Percentiles rank a stretch among this genome's conserved stretches.
Conservation (phyloP, 2,888 invertebrate species). For the Formica aserva region DNA sequence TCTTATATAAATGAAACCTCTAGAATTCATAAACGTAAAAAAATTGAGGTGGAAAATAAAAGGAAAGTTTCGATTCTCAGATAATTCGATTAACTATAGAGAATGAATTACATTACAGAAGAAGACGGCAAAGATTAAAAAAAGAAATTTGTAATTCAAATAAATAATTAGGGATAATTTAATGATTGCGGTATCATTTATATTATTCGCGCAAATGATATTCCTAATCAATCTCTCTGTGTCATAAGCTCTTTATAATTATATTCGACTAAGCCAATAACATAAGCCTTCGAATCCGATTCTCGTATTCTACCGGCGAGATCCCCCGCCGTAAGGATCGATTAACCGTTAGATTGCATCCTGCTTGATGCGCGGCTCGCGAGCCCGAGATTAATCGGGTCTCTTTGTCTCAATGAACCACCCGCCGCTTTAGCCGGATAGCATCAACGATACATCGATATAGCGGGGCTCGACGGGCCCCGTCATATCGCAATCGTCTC, state of each 20-base stretch:
- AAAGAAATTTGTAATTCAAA: not conserved
- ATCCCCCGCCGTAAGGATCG: constrained; percentile 57
- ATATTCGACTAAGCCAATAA: not conserved
- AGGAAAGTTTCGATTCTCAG: not conserved
- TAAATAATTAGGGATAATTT: not conserved
- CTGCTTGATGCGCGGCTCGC: constrained; percentile 73
- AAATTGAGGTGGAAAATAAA: not conserved
- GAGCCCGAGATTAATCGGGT: constrained; percentile 73
- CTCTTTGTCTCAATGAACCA: constrained; percentile 74
- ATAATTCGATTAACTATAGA: not conserved
- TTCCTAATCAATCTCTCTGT: not conserved
- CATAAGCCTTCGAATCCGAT: constrained; percentile 17
- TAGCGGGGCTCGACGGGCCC: constrained; percentile 49
- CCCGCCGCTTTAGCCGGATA: constrained; percentile 60
- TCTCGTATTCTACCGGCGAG: constrained; percentile 1
- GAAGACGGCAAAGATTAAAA: not conserved
- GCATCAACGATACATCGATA: constrained; percentile 71
- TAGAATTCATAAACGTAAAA: not conserved
- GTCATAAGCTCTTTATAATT: not conserved
- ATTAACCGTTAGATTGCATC: constrained; percentile 74
- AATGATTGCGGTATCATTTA: not conserved
- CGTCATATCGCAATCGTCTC: constrained; percentile 31
- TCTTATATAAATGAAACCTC: not conserved
- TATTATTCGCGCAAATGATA: not conserved
- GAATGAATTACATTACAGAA: not conserved